phyloP scores from a whole-genome alignment of 2,888 invertebrate genomes.

The Cerastis leucographa region DNA sequence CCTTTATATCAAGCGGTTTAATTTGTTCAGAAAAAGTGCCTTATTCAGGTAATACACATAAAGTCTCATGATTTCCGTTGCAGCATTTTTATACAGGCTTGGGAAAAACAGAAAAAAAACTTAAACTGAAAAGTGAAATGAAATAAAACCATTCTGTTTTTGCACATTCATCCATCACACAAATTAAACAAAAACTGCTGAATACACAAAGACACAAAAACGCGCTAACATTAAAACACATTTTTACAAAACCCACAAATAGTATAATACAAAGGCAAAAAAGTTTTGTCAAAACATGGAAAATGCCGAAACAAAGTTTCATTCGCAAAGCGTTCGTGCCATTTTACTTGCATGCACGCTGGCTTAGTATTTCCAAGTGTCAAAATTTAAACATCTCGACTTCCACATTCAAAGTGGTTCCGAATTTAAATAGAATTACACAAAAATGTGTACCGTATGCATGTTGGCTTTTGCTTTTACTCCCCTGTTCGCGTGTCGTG shows the following conservation, averaged over 20 bases:
- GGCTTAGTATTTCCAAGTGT: conserved; percentile 58
- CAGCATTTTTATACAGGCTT: neutral
- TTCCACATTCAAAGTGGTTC: conserved; percentile 59
- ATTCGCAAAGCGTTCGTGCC: conserved; percentile 35
- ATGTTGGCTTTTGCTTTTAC: conserved; percentile 32
- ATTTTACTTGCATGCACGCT: conserved; percentile 45
- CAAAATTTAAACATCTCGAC: conserved; percentile 64
- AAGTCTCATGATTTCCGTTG: neutral
- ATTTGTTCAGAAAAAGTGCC: neutral
- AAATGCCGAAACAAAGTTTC: conserved; percentile 52
- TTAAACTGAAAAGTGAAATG: neutral
- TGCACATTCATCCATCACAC: conserved; percentile 16
- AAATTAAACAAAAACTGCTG: conserved; percentile 30
- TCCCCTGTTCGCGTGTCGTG: neutral
- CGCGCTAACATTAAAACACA: conserved; percentile 6
- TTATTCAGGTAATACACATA: neutral
- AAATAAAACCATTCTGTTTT: neutral
- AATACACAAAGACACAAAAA: conserved; percentile 24
- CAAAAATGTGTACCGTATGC: conserved; percentile 38
- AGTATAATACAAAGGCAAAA: conserved; percentile 38
- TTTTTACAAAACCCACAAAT: conserved; percentile 33
- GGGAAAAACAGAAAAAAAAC: neutral
- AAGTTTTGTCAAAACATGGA: conserved; percentile 51
- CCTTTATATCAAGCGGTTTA: too few relatives aligned
- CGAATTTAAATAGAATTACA: conserved; percentile 63